Percentiles rank a stretch among this genome's conserved stretches.
Conservation (phyloP, 2,888 invertebrate species). For the Empis livida region DNA sequence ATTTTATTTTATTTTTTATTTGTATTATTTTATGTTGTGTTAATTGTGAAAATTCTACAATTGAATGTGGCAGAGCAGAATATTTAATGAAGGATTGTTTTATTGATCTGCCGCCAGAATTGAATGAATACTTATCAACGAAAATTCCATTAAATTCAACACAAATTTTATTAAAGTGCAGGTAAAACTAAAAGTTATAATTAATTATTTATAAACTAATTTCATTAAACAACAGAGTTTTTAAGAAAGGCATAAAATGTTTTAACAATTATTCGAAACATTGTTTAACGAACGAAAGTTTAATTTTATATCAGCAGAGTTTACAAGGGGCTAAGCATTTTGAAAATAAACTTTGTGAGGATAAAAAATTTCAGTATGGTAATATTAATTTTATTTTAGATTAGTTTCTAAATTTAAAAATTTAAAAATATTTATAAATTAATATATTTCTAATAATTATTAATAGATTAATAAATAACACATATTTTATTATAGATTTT, state of each 20-base stretch:
- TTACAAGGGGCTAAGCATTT: conserved; percentile 31
- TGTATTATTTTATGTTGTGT: not conserved
- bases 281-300: conserved; percentile 25
- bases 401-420: too few relatives aligned
- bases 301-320: conserved; percentile 26
- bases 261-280: conserved; percentile 30
- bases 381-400: too few relatives aligned
- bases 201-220: not conserved
- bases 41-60: conserved; percentile 4
- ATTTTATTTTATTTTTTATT: too few relatives aligned
- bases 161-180: conserved; percentile 31
- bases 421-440: too few relatives aligned
- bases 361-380: conserved; percentile 29
- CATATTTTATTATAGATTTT: conserved; percentile 22
- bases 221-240: conserved; percentile 21
- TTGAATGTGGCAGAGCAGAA: conserved; percentile 26
- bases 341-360: conserved; percentile 28
- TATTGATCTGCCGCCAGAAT: conserved; percentile 28
- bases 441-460: not conserved
- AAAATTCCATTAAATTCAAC: conserved; percentile 28
- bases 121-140: conserved; percentile 29
- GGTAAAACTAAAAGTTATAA: conserved; percentile 20
- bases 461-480: not conserved
- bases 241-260: conserved; percentile 31
- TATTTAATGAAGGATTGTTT: conserved; percentile 32